A percentile compares a stretch with the other conserved stretches of the same genome.
These are phyloP conservation scores for Brotula barbata DNA, from an alignment of 2,797 vertebrate species.

Conservation along the genomic window DNA sequence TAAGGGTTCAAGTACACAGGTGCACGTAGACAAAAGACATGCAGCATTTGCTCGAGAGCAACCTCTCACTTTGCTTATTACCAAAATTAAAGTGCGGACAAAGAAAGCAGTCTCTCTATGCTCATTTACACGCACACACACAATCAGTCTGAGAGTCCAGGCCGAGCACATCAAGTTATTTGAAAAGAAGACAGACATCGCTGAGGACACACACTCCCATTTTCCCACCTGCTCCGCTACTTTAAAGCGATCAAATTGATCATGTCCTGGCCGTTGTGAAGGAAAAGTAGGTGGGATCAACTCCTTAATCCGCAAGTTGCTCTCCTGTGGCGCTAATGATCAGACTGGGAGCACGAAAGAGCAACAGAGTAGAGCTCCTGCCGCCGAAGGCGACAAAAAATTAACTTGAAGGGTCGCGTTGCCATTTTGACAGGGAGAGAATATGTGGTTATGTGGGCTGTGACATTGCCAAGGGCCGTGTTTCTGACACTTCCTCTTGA, in stretches of 20 bases:
- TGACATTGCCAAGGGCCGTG: slow-evolving; percentile 38
- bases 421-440: slow-evolving; percentile 3
- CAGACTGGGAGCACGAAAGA: slow-evolving; percentile 21
- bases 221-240: neutral
- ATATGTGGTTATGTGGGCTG: slow-evolving; percentile 19
- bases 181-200: too few relatives aligned
- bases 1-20: slow-evolving; percentile 54
- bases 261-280: neutral
- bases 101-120: neutral
- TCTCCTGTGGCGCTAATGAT: slow-evolving; percentile 40
- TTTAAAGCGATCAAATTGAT: neutral
- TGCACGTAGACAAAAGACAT: slow-evolving; percentile 25
- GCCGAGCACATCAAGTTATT: too few relatives aligned
- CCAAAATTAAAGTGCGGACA: too few relatives aligned
- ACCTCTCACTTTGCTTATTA: slow-evolving; percentile 56
- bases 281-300: slow-evolving; percentile 18
- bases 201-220: too few relatives aligned
- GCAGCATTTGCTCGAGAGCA: slow-evolving; percentile 50
- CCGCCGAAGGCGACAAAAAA: slow-evolving; percentile 26
- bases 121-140: slow-evolving; percentile 7
- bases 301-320: slow-evolving; percentile 6
- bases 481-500: slow-evolving; percentile 41
- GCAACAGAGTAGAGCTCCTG: slow-evolving; percentile 9
- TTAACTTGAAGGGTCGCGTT: slow-evolving; percentile 5
- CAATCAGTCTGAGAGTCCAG: neutral